Evolutionary conservation across 2,797 vertebrate species (phyloP).

Genomic region (Echiichthys vipera): DNA sequence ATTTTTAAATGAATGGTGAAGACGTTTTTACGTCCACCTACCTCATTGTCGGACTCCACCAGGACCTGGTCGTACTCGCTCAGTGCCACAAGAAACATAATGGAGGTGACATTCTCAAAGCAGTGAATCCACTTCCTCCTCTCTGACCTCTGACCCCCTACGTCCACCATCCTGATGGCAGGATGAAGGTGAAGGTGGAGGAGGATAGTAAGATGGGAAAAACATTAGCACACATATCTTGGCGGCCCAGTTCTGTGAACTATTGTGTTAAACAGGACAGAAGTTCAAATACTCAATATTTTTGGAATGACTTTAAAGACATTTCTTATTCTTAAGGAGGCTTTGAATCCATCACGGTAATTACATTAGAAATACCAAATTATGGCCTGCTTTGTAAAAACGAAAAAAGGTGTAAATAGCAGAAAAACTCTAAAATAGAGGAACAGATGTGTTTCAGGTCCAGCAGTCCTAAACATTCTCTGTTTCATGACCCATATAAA

Average conservation of each 20-base stretch:
- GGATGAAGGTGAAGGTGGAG: constrained; percentile 15
- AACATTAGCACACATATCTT: neutral
- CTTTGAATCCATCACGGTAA: constrained; percentile 68
- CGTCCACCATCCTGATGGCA: constrained; percentile 94
- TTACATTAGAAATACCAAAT: neutral
- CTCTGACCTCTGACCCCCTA: constrained; percentile 97
- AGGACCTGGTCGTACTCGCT: constrained; percentile 99
- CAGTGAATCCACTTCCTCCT: constrained; percentile 99
- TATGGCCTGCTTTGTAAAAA: neutral
- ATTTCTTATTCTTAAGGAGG: neutral
- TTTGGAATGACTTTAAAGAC: neutral
- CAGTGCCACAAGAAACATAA: constrained; percentile 99
- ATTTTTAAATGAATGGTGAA: neutral
- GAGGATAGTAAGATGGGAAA: neutral
- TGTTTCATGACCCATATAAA: constrained; percentile 57
- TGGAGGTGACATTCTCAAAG: constrained; percentile 99
- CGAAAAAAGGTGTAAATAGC: neutral
- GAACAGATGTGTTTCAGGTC: neutral
- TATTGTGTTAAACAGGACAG: neutral
- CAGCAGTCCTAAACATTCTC: constrained; percentile 18
- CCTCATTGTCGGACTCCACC: constrained; percentile 99
- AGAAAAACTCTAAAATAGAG: neutral
- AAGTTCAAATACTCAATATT: neutral
- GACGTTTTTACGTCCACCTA: constrained; percentile 50
- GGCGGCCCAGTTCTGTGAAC: neutral